Evolutionary conservation across 2,888 invertebrate genomes (phyloP).

Genomic region (Standfussiana lucernea): DNA sequence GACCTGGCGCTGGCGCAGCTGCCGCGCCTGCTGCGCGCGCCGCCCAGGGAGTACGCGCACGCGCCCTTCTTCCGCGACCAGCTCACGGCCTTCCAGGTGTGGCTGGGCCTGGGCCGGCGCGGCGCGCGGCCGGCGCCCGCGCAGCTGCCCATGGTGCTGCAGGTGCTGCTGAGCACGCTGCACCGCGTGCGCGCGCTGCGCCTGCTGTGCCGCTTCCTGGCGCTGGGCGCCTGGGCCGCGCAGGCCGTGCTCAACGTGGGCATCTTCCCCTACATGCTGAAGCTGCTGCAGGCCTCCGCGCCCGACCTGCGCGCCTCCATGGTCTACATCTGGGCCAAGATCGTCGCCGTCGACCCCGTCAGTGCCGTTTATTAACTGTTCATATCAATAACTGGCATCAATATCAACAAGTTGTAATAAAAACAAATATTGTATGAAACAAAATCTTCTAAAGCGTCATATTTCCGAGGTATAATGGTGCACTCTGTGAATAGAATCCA

Average conservation of each 20-base stretch:
- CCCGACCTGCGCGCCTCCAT: slow-evolving; percentile 97
- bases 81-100: slow-evolving; percentile 98
- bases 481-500: background rate
- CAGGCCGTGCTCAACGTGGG: slow-evolving; percentile 98
- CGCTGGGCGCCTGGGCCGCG: slow-evolving; percentile 97
- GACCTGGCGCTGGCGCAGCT: slow-evolving; percentile 98
- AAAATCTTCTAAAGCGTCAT: background rate
- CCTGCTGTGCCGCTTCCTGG: slow-evolving; percentile 97
- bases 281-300: slow-evolving; percentile 98
- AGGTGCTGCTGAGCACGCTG: slow-evolving; percentile 90
- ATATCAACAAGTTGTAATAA: background rate
- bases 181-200: slow-evolving; percentile 98
- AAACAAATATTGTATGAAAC: background rate
- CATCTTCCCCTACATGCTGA: slow-evolving; percentile 99
- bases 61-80: slow-evolving; percentile 99
- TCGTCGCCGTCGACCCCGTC: slow-evolving; percentile 97
- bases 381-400: background rate
- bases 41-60: slow-evolving; percentile 91
- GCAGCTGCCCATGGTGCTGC: slow-evolving; percentile 91
- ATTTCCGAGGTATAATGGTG: no score
- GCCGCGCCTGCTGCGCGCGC: slow-evolving; percentile 93
- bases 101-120: slow-evolving; percentile 94
- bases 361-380: background rate
- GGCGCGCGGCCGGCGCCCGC: slow-evolving; percentile 93
- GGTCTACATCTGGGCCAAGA: slow-evolving; percentile 99